Conservation (phyloP, 2,113 vertebrate genomes). For the Tricholaema leucomelas region DNA sequence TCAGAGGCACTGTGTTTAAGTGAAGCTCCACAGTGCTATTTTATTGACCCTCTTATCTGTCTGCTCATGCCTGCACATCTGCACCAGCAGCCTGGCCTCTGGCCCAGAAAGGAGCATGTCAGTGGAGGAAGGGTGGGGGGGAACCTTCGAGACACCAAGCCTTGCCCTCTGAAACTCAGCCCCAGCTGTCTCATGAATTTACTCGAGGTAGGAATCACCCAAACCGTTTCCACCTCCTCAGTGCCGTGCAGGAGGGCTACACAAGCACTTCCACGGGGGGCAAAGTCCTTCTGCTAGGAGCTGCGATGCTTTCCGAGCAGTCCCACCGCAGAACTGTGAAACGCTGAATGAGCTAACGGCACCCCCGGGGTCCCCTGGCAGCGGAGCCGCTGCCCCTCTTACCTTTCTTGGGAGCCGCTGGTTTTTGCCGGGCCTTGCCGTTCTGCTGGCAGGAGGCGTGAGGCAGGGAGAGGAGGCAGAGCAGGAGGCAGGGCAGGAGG, state of each 20-base stretch:
- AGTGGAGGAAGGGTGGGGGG: neutral
- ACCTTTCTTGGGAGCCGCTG: slow-evolving; percentile 82
- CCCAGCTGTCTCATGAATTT: neutral
- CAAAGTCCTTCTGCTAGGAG: neutral
- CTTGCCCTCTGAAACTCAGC: neutral
- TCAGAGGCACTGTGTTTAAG: neutral
- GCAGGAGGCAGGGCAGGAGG: slow-evolving; percentile 80
- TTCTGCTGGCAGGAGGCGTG: slow-evolving; percentile 71
- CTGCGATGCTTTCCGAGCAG: neutral
- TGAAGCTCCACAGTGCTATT: neutral
- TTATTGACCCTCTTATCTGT: neutral
- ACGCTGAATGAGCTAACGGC: rapidly evolving
- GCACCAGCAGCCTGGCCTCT: neutral
- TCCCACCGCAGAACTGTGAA: neutral
- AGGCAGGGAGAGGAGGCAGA: slow-evolving; percentile 78
- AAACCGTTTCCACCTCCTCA: neutral
- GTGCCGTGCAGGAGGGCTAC: neutral
- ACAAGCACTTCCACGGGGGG: rapidly evolving
- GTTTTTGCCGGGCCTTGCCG: slow-evolving; percentile 63
- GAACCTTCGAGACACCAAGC: rapidly evolving
- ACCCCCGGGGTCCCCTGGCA: neutral
- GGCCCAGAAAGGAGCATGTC: neutral
- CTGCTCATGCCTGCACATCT: neutral
- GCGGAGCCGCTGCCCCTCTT: neutral
- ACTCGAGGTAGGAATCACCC: neutral